These are phyloP conservation scores for Loripinus fragilis DNA, from an alignment of 2,888 invertebrate genomes.

Conservation along the genomic window DNA sequence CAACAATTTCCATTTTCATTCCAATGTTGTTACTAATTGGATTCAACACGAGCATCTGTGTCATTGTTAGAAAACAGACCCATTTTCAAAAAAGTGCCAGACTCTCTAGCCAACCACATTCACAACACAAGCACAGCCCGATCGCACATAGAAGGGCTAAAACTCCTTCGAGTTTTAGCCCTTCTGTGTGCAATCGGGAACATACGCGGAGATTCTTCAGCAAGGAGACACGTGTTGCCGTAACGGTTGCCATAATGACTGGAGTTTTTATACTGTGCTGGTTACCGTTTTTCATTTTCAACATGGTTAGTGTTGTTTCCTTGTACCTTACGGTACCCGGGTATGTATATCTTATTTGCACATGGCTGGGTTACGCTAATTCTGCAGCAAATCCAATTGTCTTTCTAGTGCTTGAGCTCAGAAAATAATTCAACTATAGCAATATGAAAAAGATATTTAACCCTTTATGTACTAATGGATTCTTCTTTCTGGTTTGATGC, in stretches of 20 bases:
- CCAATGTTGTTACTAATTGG: constrained; percentile 28
- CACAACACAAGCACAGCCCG: no score
- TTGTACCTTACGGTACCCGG: not conserved
- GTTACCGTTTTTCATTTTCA: constrained; percentile 2
- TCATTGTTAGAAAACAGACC: not conserved
- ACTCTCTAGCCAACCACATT: no score
- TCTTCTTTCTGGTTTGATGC: no score
- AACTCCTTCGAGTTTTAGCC: not conserved
- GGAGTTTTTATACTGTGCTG: not conserved
- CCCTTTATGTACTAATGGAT: no score
- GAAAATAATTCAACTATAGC: no score
- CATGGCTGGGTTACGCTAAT: constrained; percentile 2
- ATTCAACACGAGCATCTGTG: constrained; percentile 29
- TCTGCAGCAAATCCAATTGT: constrained; percentile 14
- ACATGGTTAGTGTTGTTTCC: not conserved
- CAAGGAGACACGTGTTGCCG: not conserved
- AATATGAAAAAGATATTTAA: no score
- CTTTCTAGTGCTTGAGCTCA: not conserved
- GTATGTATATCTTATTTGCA: not conserved
- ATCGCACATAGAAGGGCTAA: not conserved
- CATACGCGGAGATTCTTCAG: not conserved
- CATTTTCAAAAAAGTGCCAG: not conserved
- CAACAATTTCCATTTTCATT: constrained; percentile 28
- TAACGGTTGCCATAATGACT: not conserved
- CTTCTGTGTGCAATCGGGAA: no score